phyloP scores from a whole-genome alignment of 1,140 invertebrate genomes.

The Calycopis cecrops region DNA sequence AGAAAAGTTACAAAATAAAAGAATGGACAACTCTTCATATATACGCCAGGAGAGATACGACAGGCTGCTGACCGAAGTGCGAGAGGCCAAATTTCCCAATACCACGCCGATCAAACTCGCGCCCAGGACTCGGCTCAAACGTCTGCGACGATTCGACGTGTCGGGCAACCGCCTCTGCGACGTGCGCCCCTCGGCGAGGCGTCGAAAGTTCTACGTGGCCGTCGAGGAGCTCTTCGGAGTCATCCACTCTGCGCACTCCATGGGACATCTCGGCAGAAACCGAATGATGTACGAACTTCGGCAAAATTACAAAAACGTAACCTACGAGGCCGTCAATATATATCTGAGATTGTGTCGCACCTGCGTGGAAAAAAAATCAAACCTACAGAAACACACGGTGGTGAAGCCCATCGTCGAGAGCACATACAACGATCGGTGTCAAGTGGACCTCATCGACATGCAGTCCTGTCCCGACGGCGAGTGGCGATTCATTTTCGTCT shows the following conservation, averaged over 20 bases:
- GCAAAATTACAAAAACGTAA: slow-evolving; percentile 29
- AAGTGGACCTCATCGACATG: slow-evolving; percentile 73
- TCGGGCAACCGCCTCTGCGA: slow-evolving; percentile 1
- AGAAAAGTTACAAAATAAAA: too few species aligned
- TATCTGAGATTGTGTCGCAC: slow-evolving; percentile 36
- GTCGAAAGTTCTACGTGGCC: slow-evolving; percentile 14
- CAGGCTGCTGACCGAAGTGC: slow-evolving; percentile 9
- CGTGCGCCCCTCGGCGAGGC: neutral
- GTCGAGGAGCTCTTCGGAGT: slow-evolving; percentile 26
- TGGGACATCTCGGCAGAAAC: slow-evolving; percentile 19
- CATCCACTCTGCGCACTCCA: slow-evolving; percentile 33
- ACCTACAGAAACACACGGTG: slow-evolving; percentile 14
- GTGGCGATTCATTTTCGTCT: slow-evolving; percentile 65
- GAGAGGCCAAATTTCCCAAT: slow-evolving; percentile 13
- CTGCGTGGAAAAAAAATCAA: too few species aligned
- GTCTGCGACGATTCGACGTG: slow-evolving; percentile 5
- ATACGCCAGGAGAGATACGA: too few species aligned
- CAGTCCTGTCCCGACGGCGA: slow-evolving; percentile 65
- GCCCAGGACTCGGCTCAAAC: slow-evolving; percentile 6
- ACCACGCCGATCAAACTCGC: too few species aligned
- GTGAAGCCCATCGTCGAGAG: slow-evolving; percentile 14
- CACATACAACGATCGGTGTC: slow-evolving; percentile 38
- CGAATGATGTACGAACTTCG: too few species aligned
- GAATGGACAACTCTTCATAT: too few species aligned
- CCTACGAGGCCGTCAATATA: slow-evolving; percentile 42